Evolutionary conservation across 2,113 vertebrate species (phyloP).

Genomic region (Eleginops maclovinus): DNA sequence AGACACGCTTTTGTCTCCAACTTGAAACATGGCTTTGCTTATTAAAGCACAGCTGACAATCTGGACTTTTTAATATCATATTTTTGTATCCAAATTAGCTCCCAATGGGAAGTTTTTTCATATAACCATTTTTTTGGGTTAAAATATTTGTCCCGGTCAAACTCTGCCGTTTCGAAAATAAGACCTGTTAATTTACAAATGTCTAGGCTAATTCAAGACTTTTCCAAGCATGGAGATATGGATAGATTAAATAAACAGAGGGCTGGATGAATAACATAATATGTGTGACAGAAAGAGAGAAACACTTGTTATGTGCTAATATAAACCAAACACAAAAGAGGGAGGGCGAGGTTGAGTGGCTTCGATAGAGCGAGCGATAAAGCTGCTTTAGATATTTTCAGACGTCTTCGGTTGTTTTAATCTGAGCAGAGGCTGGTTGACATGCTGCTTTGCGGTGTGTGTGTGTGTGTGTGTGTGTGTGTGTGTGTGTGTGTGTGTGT

Average conservation of each 20-base stretch:
- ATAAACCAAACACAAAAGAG: constrained; percentile 33
- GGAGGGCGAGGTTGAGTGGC: constrained; percentile 3
- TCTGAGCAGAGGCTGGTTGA: constrained; percentile 41
- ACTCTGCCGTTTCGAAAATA: constrained; percentile 28
- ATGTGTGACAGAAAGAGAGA: not conserved
- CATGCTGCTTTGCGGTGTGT: constrained; percentile 1
- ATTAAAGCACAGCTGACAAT: constrained; percentile 21
- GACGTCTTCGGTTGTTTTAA: constrained; percentile 47
- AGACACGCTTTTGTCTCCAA: constrained; percentile 29
- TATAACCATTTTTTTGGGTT: not conserved
- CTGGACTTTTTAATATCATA: constrained; percentile 12
- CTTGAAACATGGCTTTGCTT: constrained; percentile 17
- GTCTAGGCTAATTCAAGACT: constrained; percentile 21
- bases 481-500: constrained; percentile 7
- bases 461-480: constrained; percentile 24
- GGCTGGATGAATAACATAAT: not conserved
- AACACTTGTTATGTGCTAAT: not conserved
- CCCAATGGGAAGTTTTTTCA: not conserved
- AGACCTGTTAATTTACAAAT: constrained; percentile 46
- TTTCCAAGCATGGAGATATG: constrained; percentile 9
- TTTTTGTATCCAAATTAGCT: constrained; percentile 22
- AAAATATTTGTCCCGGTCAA: not conserved
- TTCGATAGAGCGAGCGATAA: constrained; percentile 39
- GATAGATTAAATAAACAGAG: not conserved
- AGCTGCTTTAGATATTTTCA: constrained; percentile 33